A percentile compares a stretch with the other conserved stretches of the same genome.
Evolutionary conservation across 2,113 vertebrate genomes (phyloP).

Genomic region (Python bivittatus): DNA sequence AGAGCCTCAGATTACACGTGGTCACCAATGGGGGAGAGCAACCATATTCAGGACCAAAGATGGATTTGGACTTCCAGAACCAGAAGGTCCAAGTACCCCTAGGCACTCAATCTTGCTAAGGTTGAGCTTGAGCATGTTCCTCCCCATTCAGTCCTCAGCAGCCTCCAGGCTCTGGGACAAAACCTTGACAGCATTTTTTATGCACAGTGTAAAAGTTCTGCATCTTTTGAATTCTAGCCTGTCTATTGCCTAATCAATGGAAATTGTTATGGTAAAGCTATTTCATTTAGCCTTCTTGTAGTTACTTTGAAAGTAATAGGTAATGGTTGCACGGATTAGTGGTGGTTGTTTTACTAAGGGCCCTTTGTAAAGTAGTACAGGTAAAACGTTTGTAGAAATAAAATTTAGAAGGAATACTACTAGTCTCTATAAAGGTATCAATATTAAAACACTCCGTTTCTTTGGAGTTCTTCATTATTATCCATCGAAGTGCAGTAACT

Average conservation of each 20-base stretch:
- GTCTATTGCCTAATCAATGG: neutral
- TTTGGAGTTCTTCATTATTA: neutral
- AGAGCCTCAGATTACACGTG: too few species aligned
- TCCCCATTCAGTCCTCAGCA: neutral
- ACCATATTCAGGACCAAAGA: too few species aligned
- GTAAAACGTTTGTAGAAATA: neutral
- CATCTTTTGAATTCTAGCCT: neutral
- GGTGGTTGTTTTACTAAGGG: too few species aligned
- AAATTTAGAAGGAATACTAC: neutral
- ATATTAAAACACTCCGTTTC: neutral
- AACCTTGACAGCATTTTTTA: too few species aligned
- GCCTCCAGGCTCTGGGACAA: too few species aligned
- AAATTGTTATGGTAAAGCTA: neutral
- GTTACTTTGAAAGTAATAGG: neutral
- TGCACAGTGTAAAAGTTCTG: neutral
- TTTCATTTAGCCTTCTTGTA: neutral
- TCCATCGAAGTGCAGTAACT: neutral
- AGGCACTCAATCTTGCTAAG: too few species aligned
- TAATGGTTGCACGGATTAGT: neutral
- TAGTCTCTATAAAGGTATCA: neutral
- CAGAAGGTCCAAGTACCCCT: too few species aligned
- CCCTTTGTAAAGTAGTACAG: neutral
- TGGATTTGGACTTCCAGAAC: too few species aligned
- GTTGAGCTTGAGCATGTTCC: neutral
- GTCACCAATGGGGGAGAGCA: too few species aligned